A percentile compares a stretch with the other conserved stretches of the same genome.
phyloP scores from a whole-genome alignment of 2,113 vertebrate genomes.

The Strix uralensis region DNA sequence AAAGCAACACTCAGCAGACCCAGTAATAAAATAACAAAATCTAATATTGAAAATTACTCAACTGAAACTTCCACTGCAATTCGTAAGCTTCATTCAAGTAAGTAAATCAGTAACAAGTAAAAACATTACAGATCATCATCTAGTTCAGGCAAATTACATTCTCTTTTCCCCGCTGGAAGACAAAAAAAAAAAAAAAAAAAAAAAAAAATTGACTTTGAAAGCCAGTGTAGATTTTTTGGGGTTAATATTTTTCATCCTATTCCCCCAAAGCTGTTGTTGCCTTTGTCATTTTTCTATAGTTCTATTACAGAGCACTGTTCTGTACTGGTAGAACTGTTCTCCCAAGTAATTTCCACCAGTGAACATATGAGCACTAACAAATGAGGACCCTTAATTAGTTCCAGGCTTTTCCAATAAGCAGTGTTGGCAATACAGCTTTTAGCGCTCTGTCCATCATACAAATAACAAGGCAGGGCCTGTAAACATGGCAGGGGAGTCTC shows the following conservation, averaged over 20 bases:
- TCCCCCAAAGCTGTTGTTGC: not conserved
- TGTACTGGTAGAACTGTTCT: not conserved
- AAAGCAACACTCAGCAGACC: not conserved
- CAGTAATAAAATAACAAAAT: not conserved
- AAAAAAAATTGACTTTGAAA: not conserved
- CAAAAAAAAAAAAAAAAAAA: not conserved
- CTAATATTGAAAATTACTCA: not conserved
- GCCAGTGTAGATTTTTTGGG: not conserved
- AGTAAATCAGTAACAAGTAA: not conserved
- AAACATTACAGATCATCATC: not conserved
- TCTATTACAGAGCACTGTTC: not conserved
- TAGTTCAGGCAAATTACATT: not conserved
- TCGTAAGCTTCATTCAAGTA: not conserved
- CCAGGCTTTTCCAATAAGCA: constrained; percentile 36
- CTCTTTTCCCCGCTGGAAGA: not conserved
- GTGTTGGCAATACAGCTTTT: not conserved
- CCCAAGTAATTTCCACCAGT: not conserved
- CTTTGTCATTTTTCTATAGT: not conserved
- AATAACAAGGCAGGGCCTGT: constrained; percentile 15
- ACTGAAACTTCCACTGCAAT: not conserved
- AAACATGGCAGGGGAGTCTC: constrained; percentile 12
- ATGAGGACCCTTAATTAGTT: constrained; percentile 19
- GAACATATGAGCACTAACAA: not conserved
- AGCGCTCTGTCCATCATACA: constrained; percentile 9
- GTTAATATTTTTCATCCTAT: not conserved